These are phyloP conservation scores for Caenorhabditis doughertyi DNA, from an alignment of 2,888 invertebrate genomes.

Conservation along the genomic window DNA sequence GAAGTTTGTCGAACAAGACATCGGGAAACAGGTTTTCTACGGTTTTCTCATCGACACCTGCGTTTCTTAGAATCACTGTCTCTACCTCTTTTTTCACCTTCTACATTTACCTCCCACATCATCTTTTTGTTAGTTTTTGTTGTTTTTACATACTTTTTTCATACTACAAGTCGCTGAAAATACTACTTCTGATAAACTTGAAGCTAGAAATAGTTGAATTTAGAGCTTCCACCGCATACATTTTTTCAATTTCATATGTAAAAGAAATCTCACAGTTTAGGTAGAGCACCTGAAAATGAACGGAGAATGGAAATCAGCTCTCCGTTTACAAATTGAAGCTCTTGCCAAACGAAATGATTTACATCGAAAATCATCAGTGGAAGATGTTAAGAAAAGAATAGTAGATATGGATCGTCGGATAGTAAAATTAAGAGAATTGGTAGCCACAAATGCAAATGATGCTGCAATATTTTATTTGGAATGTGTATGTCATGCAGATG, in stretches of 20 bases:
- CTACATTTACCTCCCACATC: conserved; percentile 25
- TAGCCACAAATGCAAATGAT: conserved; percentile 69
- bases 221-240: neutral
- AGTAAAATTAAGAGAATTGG: conserved; percentile 70
- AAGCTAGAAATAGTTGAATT: neutral
- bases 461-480: conserved; percentile 77
- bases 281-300: conserved; percentile 21
- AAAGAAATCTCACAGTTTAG: neutral
- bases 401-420: conserved; percentile 74
- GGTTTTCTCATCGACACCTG: conserved; percentile 30
- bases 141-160: conserved; percentile 2
- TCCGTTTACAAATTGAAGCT: conserved; percentile 75
- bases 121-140: conserved; percentile 1
- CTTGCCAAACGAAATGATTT: conserved; percentile 75
- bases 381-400: conserved; percentile 64
- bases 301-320: conserved; percentile 72
- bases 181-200: neutral
- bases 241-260: neutral
- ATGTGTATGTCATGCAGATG: conserved; percentile 75
- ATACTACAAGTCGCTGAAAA: neutral
- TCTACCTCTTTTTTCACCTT: conserved; percentile 23
- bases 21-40: conserved; percentile 18
- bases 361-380: conserved; percentile 61
- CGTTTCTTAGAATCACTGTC: conserved; percentile 21
- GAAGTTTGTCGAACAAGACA: conserved; percentile 55